phyloP scores from a whole-genome alignment of 2,888 invertebrate genomes.

The Sylvicola cinctus region DNA sequence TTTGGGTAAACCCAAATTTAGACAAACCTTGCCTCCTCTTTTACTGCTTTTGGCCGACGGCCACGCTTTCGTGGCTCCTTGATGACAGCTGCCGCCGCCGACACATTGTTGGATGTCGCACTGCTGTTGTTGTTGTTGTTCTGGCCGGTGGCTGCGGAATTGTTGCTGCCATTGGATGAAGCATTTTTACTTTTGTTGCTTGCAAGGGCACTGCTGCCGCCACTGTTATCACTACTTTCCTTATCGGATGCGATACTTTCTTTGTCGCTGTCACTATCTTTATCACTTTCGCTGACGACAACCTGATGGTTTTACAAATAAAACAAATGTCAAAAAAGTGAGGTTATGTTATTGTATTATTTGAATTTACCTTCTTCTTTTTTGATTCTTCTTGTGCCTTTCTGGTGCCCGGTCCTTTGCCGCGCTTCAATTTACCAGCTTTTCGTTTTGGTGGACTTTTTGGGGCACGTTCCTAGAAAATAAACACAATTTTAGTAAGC shows the following conservation, averaged over 20 bases:
- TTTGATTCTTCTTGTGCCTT: slow-evolving; percentile 30
- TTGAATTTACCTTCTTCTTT: slow-evolving; percentile 32
- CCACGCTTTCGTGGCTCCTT: slow-evolving; percentile 38
- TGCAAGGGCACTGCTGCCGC: slow-evolving; percentile 37
- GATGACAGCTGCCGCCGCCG: slow-evolving; percentile 14
- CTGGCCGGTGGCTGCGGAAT: slow-evolving; percentile 1
- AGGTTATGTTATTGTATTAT: too few relatives aligned
- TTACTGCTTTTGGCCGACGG: slow-evolving; percentile 37
- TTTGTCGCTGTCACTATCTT: slow-evolving; percentile 47
- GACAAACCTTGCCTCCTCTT: slow-evolving; percentile 25
- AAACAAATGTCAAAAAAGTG: background rate
- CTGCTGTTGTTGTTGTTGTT: background rate
- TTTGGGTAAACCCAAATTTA: background rate
- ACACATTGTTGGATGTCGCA: slow-evolving; percentile 6
- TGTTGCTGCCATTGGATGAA: background rate
- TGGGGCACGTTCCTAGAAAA: slow-evolving; percentile 15
- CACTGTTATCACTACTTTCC: slow-evolving; percentile 44
- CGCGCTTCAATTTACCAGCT: slow-evolving; percentile 42
- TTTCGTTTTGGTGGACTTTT: slow-evolving; percentile 40
- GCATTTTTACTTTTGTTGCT: slow-evolving; percentile 9
- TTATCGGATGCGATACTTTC: slow-evolving; percentile 43
- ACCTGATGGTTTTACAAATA: slow-evolving; percentile 5
- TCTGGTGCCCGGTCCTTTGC: slow-evolving; percentile 32
- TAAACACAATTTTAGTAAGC: background rate
- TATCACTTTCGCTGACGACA: slow-evolving; percentile 37